These are phyloP conservation scores for Cryptus armator DNA, from an alignment of 2,888 invertebrate species.

Conservation along the genomic window DNA sequence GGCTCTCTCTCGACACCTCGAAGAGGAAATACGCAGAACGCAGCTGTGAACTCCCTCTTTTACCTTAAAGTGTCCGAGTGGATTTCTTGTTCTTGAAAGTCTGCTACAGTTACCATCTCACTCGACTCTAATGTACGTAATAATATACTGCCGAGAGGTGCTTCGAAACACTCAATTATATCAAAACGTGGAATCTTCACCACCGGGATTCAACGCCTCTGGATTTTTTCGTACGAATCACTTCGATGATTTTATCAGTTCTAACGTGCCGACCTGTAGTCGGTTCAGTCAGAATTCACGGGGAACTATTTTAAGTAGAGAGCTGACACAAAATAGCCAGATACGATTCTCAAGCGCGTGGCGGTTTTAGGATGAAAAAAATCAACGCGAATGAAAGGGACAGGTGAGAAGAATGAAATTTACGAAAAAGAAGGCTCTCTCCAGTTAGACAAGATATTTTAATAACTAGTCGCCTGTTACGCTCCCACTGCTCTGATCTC, in stretches of 20 bases:
- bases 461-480: constrained; percentile 51
- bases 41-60: constrained; percentile 65
- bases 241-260: constrained; percentile 68
- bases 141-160: constrained; percentile 75
- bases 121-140: constrained; percentile 76
- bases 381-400: constrained; percentile 23
- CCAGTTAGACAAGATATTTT: constrained; percentile 57
- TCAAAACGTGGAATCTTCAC: constrained; percentile 77
- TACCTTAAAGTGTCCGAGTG: constrained; percentile 19
- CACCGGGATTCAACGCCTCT: constrained; percentile 66
- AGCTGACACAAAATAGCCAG: constrained; percentile 20
- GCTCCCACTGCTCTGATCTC: constrained; percentile 44
- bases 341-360: constrained; percentile 21
- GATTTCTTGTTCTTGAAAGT: background rate
- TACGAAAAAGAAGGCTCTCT: constrained; percentile 22
- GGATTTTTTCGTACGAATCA: constrained; percentile 56
- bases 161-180: constrained; percentile 80
- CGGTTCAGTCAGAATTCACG: background rate
- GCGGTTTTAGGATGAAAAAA: constrained; percentile 20
- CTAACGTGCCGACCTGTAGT: constrained; percentile 32
- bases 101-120: constrained; percentile 28
- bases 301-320: background rate
- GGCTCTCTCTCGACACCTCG: constrained; percentile 71
- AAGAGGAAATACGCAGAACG: constrained; percentile 70
- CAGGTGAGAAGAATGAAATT: constrained; percentile 58